A percentile compares a stretch with the other conserved stretches of the same genome.
phyloP scores from a whole-genome alignment of 2,888 invertebrate species.

The Arge pagana region DNA sequence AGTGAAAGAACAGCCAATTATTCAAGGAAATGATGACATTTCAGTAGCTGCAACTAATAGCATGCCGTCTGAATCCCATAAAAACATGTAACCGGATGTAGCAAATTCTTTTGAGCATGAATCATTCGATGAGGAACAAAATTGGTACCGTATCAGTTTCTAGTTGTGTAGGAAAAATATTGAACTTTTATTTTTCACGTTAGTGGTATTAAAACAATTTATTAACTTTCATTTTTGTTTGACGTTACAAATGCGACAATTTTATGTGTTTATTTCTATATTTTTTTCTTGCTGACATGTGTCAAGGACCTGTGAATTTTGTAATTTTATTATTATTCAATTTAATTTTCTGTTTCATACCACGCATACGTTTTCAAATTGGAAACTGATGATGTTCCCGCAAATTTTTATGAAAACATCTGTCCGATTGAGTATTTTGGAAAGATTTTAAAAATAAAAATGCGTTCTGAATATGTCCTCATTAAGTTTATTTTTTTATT shows the following conservation, averaged over 20 bases:
- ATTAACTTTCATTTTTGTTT: conserved; percentile 12
- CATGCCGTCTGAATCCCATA: background rate
- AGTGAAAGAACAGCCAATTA: background rate
- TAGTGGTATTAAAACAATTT: background rate
- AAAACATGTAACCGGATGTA: conserved; percentile 3
- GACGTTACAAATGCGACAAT: conserved; percentile 9
- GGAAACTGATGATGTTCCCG: conserved; percentile 7
- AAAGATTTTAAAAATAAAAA: conserved; percentile 30
- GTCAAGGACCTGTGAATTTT: conserved; percentile 7
- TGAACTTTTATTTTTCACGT: conserved; percentile 8
- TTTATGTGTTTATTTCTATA: background rate
- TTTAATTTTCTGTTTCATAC: conserved; percentile 13
- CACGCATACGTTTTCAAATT: conserved; percentile 10
- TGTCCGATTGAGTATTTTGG: conserved; percentile 11
- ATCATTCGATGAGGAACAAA: conserved; percentile 6
- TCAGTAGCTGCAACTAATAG: conserved; percentile 1
- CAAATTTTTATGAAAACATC: conserved; percentile 11
- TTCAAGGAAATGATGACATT: conserved; percentile 4
- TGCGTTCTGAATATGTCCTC: conserved; percentile 12
- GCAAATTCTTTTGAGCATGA: conserved; percentile 4
- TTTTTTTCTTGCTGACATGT: conserved; percentile 10
- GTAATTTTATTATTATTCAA: conserved; percentile 12
- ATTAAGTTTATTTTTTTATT: conserved; percentile 24
- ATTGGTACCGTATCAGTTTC: conserved; percentile 3
- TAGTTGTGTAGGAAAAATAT: conserved; percentile 2